Conservation (phyloP, 2,888 invertebrate species). For the Rutpela maculata region DNA sequence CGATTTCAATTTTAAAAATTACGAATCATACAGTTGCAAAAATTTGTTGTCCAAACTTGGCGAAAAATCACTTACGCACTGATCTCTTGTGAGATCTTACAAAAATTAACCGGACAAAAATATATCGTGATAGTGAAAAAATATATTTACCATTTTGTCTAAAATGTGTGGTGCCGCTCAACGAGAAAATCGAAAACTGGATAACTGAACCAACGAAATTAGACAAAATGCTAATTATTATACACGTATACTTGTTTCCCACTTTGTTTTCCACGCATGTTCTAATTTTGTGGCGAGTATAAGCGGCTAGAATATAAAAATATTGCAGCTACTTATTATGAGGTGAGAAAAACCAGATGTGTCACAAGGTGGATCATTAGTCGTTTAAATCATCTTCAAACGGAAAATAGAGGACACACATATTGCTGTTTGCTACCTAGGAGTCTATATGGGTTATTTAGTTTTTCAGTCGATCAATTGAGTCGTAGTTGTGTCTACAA, state of each 20-base stretch:
- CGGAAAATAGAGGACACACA: conserved; percentile 29
- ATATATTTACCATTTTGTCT: conserved; percentile 31
- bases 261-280: conserved; percentile 40
- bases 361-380: conserved; percentile 54
- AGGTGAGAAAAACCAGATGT: conserved; percentile 55
- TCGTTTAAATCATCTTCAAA: conserved; percentile 48
- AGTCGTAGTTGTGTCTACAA: conserved; percentile 6
- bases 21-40: neutral
- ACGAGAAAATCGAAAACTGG: conserved; percentile 28
- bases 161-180: neutral
- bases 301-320: conserved; percentile 52
- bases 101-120: neutral
- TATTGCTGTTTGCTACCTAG: conserved; percentile 35
- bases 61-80: neutral
- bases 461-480: conserved; percentile 33
- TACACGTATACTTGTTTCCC: conserved; percentile 51
- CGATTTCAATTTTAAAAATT: neutral
- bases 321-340: conserved; percentile 40
- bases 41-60: neutral
- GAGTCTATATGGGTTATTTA: conserved; percentile 45
- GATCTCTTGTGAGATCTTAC: neutral
- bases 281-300: conserved; percentile 50
- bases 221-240: conserved; percentile 40
- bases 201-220: conserved; percentile 32
- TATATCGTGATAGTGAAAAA: neutral